phyloP scores from a whole-genome alignment of 2,113 vertebrate species.

The Muscicapa adusta region DNA sequence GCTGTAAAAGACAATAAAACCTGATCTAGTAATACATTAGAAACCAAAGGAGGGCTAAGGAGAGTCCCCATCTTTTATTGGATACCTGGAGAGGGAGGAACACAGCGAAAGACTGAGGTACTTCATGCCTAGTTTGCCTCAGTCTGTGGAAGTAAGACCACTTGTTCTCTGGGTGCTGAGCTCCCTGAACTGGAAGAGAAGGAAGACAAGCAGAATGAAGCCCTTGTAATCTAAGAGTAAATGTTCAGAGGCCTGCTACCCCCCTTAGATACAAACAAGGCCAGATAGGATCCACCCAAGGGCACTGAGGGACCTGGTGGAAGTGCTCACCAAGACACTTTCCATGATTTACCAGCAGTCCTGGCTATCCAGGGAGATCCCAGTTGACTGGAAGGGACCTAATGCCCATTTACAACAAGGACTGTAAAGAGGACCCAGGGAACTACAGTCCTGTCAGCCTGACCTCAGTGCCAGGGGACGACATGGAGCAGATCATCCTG shows the following conservation, averaged over 20 bases:
- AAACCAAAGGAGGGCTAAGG: background rate
- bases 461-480: background rate
- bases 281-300: background rate
- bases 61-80: background rate
- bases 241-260: too few species aligned
- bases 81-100: accelerated
- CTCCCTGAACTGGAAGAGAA: background rate
- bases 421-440: background rate
- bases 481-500: background rate
- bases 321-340: background rate
- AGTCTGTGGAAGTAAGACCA: background rate
- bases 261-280: background rate
- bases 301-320: background rate
- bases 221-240: accelerated
- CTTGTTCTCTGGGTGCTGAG: background rate
- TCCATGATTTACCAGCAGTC: background rate
- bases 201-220: background rate
- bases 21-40: background rate
- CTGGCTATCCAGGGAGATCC: background rate
- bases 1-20: background rate
- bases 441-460: background rate
- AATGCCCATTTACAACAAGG: background rate
- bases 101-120: background rate
- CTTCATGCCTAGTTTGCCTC: background rate
- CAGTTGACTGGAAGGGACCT: background rate